Evolutionary conservation across 2,113 vertebrate genomes (phyloP), one percentile per base, ranked within the genome.

Genomic region (Shinisaurus crocodilurus): DNA sequence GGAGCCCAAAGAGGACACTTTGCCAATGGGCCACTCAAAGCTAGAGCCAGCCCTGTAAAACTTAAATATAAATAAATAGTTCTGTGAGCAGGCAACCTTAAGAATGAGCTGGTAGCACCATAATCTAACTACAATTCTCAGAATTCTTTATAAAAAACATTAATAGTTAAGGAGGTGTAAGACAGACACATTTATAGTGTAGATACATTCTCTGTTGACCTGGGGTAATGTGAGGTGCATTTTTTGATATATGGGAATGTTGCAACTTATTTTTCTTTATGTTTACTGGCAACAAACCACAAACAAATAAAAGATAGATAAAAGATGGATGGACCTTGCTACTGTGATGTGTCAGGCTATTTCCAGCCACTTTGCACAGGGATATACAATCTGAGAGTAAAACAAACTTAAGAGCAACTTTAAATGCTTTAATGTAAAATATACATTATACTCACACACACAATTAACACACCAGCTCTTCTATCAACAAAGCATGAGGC

Each of bases 381-480:
- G 67, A 50, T n/a, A 50, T 85, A n/a, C 43, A 50, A 85, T n/a
- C 32, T 50, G 32, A 85, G 48, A 72, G 16, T n/a, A 72, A 72
- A 23, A 86, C n/a, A 74, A 86, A 74, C 45, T 74, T 72, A 74
- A 86, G 3, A 54, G 32, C 84, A 54, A 13, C 63, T 69, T 69
- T 69, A 50, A 54, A 74, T 74, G 84, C 43, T 85, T 72, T 67
- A 72, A 50, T 85, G 43, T 72, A 85, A 85, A 67, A 60, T 60
- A 60, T 60, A 60, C 16, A 13, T 60, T 84, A 16, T 29, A 40
- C 60, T 18, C 23, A 12, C 32, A 54, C 43, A 48, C 18, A 50
- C 32, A 50, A 37, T 86, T 12, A 32, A 48, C 27, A 6, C 16
- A 3, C 18, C 84, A n/a, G 67, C 84, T 45, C 50, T 54, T 74